Evolutionary conservation across 2,797 vertebrate species (phyloP).

Genomic region (Neomorphus geoffroyi): DNA sequence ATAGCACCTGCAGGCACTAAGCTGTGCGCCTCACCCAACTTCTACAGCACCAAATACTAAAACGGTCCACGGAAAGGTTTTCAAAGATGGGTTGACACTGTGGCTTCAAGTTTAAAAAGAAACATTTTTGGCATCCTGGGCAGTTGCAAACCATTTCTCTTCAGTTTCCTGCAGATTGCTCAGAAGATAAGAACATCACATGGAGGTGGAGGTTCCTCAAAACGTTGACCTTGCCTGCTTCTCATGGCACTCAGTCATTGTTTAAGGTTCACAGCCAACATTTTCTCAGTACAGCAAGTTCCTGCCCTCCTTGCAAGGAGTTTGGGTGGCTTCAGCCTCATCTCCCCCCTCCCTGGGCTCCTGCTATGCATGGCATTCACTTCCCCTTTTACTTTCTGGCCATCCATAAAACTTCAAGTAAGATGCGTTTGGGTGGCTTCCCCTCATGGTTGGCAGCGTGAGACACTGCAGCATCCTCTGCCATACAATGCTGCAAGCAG

Average conservation of each 20-base stretch:
- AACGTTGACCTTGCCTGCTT: accelerated
- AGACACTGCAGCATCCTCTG: neutral
- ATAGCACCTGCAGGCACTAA: neutral
- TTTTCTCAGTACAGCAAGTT: neutral
- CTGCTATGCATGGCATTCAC: accelerated
- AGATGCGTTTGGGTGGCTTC: accelerated
- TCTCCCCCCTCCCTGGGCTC: neutral
- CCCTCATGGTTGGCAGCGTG: accelerated
- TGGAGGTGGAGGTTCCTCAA: neutral
- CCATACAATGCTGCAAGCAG: neutral
- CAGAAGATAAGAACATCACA: neutral
- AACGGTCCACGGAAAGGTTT: neutral
- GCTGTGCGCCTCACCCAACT: neutral
- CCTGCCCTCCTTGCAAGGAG: neutral
- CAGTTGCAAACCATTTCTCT: neutral
- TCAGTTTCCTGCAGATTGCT: neutral
- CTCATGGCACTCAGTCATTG: neutral
- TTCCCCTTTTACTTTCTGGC: neutral
- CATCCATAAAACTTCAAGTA: neutral
- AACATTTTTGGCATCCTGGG: neutral
- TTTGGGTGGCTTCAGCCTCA: neutral
- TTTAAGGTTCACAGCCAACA: neutral
- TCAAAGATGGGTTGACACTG: neutral
- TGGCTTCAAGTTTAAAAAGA: neutral
- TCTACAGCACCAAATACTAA: neutral